Percentiles rank a stretch among this genome's conserved stretches.
Conservation (phyloP, 2,888 invertebrate species). For the Caenorhabditis afra region DNA sequence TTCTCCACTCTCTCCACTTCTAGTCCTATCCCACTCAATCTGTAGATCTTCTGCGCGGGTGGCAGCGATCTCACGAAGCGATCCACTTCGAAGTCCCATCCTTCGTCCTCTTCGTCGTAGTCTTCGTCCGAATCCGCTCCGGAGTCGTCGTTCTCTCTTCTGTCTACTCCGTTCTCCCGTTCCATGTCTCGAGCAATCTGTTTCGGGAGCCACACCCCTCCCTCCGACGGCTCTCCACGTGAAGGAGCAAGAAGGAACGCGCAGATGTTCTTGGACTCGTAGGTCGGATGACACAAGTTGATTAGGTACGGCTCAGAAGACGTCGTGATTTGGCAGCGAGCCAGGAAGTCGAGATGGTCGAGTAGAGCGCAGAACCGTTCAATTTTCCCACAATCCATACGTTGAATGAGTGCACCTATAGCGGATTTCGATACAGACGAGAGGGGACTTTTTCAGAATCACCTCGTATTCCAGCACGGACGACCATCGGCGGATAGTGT, state of each 20-base stretch:
- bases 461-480: conserved; percentile 26
- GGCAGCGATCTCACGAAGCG: conserved; percentile 28
- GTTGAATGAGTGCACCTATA: conserved; percentile 29
- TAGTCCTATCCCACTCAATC: background rate
- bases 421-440: background rate
- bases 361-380: conserved; percentile 19
- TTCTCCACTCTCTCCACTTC: conserved; percentile 29
- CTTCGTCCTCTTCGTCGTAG: conserved; percentile 22
- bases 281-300: conserved; percentile 39
- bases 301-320: conserved; percentile 21
- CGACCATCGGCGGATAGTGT: conserved; percentile 40
- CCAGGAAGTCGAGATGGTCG: conserved; percentile 4
- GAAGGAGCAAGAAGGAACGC: conserved; percentile 20
- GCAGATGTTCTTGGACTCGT: conserved; percentile 22
- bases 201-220: conserved; percentile 24
- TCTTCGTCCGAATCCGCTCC: conserved; percentile 30
- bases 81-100: conserved; percentile 4
- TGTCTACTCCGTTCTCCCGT: conserved; percentile 5
- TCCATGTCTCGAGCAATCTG: conserved; percentile 13
- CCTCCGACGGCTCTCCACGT: conserved; percentile 13
- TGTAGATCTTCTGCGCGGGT: conserved; percentile 6
- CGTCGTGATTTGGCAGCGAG: conserved; percentile 23
- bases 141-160: conserved; percentile 25
- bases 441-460: too few relatives aligned
- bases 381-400: conserved; percentile 32